A percentile compares a stretch with the other conserved stretches of the same genome.
Conservation (phyloP, 1,140 invertebrate species). For the Lucilia sericata region DNA sequence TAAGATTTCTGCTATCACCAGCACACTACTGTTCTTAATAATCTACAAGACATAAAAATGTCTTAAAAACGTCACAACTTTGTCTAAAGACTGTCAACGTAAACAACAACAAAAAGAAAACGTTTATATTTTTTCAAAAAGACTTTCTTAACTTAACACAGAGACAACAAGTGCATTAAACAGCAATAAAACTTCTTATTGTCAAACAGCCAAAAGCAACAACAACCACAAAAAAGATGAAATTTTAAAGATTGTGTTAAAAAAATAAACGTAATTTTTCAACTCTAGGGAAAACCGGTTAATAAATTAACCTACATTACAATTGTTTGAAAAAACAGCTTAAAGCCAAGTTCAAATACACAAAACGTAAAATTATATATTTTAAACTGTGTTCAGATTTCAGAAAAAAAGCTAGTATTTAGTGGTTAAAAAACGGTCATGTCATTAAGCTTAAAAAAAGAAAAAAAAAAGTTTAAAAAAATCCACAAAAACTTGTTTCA, state of each 20-base stretch:
- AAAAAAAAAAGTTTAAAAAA: neutral
- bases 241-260: neutral
- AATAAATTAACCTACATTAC: constrained; percentile 32
- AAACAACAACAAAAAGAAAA: neutral
- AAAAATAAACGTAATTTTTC: neutral
- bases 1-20: no score
- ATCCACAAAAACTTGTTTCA: neutral
- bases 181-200: neutral
- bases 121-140: neutral
- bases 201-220: neutral
- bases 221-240: neutral
- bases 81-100: no score
- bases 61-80: no score
- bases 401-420: neutral
- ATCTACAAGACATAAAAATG: no score
- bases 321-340: neutral
- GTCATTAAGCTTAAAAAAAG: neutral
- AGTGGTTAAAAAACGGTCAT: constrained; percentile 3
- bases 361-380: no score
- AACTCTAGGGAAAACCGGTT: neutral
- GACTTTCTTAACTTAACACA: neutral
- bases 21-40: no score
- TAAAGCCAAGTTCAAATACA: neutral
- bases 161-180: neutral
- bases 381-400: neutral